These are phyloP conservation scores for Mycetomoellerius zeteki DNA, from an alignment of 1,140 invertebrate species.

Conservation along the genomic window DNA sequence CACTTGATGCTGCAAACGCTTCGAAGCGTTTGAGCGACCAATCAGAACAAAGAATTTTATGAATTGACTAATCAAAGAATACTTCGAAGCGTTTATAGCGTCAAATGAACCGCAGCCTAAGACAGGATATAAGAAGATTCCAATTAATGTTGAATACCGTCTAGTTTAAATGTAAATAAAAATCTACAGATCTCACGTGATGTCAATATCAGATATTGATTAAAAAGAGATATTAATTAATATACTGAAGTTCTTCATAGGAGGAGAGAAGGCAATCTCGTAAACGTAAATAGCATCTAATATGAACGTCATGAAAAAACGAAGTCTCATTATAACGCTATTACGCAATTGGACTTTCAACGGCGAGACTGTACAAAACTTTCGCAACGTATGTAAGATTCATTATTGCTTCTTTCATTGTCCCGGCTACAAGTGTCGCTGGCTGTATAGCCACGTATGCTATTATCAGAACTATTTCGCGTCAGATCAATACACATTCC, in stretches of 20 bases:
- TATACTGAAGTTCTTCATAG: neutral
- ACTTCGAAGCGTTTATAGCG: no score
- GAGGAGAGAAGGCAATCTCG: neutral
- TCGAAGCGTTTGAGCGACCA: no score
- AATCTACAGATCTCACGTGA: neutral
- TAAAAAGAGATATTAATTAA: slow-evolving; percentile 4
- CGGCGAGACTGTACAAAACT: slow-evolving; percentile 16
- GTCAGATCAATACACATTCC: slow-evolving; percentile 49
- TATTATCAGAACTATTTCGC: slow-evolving; percentile 41
- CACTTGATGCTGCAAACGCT: no score
- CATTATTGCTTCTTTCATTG: slow-evolving; percentile 21
- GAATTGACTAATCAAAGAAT: no score
- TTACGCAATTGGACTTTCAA: slow-evolving; percentile 15
- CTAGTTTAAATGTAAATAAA: neutral
- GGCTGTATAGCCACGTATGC: slow-evolving; percentile 18
- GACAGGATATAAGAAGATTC: neutral
- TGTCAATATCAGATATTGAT: neutral
- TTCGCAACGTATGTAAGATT: slow-evolving; percentile 9
- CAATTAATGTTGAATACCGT: neutral
- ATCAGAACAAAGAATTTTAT: no score
- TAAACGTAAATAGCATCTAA: neutral
- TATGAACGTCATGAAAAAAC: neutral
- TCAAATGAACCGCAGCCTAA: no score
- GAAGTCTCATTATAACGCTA: neutral
- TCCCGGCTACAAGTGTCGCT: neutral